Evolutionary conservation across 2,797 vertebrate species (phyloP), one percentile per base, ranked within the genome.

Genomic region (Oryzias dopingdopingensis): DNA sequence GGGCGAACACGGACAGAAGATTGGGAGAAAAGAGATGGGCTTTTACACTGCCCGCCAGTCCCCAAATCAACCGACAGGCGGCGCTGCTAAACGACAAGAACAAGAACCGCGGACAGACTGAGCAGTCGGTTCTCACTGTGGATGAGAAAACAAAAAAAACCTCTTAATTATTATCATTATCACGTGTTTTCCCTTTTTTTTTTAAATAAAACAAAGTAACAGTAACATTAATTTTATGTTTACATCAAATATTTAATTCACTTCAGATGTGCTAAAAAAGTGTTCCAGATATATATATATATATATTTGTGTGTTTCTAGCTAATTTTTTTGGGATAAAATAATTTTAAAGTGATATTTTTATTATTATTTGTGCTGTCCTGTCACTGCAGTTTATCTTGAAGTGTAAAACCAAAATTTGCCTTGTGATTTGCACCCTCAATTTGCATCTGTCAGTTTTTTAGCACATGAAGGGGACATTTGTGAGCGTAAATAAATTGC

Each of bases 41-140:
- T 53, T 63, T 80, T 43, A 42, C 64, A 17, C 65, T 50, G 42
- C 15, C 32, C 49, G 23, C 67, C 76, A 46, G 23, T 72, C 2
- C 73, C 61, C 1, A 5, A 1, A 56, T 2, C 0, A 29, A 49
- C 86, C 90, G 83, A 90, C 90, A 91, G 90, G 89, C 80, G 92
- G 86, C 89, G 88, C 90, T 81, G 83, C 71, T 64, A 80, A 90
- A 85, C 87, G 86, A 52, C 64, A 68, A 56, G 89, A 82, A 52
- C 0, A 1, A 48, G 26, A 41, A 5, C 20, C 62, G 57, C 23
- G 26, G 5, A 6, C 15, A 10, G 14, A 44, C 49, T 43, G 20
- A 47, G 52, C 70, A 63, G 59, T 47, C 23, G 55, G 26, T 24
- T 63, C 62, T 67, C 52, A 41, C 42, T 61, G 15, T 15, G 59